phyloP scores from a whole-genome alignment of 2,797 vertebrate species.

The Girardinus metallicus region DNA sequence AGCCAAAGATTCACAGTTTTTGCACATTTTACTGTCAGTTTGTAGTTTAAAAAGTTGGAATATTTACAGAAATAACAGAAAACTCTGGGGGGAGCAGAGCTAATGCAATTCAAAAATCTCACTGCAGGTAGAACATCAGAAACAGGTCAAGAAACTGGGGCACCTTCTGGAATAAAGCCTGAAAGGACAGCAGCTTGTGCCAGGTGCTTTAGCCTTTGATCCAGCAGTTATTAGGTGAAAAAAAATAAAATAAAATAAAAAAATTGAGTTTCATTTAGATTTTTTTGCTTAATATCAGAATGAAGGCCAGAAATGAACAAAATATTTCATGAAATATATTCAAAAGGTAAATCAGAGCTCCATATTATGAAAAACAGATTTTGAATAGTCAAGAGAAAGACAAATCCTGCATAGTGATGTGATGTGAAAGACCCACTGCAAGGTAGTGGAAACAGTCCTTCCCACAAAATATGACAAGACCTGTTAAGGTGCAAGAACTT shows the following conservation, averaged over 20 bases:
- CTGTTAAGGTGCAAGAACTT: not conserved
- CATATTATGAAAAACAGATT: not conserved
- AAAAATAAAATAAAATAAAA: too few species aligned
- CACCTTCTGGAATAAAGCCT: not conserved
- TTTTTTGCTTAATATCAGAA: not conserved
- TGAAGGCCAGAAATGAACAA: not conserved
- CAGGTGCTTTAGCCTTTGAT: not conserved
- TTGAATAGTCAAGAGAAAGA: not conserved
- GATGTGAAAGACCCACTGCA: not conserved
- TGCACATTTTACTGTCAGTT: not conserved
- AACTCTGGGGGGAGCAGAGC: not conserved
- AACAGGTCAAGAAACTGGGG: not conserved
- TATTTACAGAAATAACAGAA: not conserved
- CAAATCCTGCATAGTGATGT: not conserved
- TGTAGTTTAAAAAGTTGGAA: not conserved
- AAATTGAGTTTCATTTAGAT: not conserved
- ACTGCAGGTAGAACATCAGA: not conserved
- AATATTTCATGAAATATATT: not conserved
- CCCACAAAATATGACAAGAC: not conserved
- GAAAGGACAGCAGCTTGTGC: not conserved
- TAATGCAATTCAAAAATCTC: not conserved
- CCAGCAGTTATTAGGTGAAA: not conserved
- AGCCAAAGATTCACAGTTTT: not conserved
- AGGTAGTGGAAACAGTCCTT: not conserved
- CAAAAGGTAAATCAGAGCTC: not conserved